A percentile compares a stretch with the other conserved stretches of the same genome.
Conservation (phyloP, 2,113 vertebrate species). For the Myotis yumanensis region DNA sequence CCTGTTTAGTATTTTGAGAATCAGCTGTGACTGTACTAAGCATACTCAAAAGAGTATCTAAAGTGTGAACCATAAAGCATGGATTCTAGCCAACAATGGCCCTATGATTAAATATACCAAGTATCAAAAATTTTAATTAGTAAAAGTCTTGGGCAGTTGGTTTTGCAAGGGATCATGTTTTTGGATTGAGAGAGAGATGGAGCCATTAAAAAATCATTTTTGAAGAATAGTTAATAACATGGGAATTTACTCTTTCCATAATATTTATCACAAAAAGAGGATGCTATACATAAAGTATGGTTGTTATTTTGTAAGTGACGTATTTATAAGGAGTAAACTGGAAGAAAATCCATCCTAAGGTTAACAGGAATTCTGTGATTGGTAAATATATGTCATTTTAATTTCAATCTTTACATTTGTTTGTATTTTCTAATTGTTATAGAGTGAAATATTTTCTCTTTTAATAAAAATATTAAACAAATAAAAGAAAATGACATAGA, state of each 20-base stretch:
- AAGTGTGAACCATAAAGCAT: neutral
- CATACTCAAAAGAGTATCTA: neutral
- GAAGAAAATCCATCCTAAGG: neutral
- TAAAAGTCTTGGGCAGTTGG: neutral
- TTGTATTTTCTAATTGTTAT: conserved; percentile 15
- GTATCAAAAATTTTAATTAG: conserved; percentile 12
- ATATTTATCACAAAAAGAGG: neutral
- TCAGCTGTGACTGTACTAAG: neutral
- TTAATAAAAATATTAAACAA: neutral
- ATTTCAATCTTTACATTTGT: conserved; percentile 19
- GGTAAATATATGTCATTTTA: neutral
- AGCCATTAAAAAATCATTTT: conserved; percentile 12
- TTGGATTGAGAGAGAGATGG: neutral
- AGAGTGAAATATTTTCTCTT: conserved; percentile 6
- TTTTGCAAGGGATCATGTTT: conserved; percentile 45
- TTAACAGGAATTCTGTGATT: neutral
- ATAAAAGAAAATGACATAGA: neutral
- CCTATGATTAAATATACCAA: neutral
- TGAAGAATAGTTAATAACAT: neutral
- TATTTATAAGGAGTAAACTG: neutral
- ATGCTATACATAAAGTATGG: neutral
- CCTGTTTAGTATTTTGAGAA: conserved; percentile 11
- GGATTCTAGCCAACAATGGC: neutral
- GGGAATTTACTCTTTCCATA: neutral
- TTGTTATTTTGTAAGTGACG: neutral